Conservation (phyloP, 2,113 vertebrate genomes). For the Prunella fulvescens region DNA sequence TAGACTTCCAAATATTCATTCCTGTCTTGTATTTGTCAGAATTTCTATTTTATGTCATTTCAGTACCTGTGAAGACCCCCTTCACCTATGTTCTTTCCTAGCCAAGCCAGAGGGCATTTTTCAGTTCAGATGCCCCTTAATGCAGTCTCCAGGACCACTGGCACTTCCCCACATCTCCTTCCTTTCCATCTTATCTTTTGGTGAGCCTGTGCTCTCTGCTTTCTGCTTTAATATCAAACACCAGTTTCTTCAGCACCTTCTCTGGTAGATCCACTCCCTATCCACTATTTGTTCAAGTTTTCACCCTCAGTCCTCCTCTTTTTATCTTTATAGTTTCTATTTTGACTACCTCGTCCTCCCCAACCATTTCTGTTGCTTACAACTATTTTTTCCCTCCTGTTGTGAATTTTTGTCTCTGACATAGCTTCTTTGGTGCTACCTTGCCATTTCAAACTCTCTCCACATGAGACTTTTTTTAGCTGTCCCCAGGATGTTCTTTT, state of each 20-base stretch:
- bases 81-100: neutral
- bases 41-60: neutral
- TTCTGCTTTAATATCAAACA: neutral
- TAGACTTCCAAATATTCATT: neutral
- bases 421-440: neutral
- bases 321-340: neutral
- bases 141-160: neutral
- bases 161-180: neutral
- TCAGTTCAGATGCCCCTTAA: neutral
- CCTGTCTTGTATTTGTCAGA: neutral
- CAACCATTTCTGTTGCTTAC: neutral
- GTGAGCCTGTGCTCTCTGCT: neutral
- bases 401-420: neutral
- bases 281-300: neutral
- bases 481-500: neutral
- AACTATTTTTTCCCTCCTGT: neutral
- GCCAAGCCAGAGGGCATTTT: neutral
- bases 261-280: neutral
- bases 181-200: neutral
- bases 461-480: neutral
- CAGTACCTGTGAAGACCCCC: accelerated
- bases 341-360: neutral
- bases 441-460: neutral
- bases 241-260: neutral
- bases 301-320: neutral